A percentile compares a stretch with the other conserved stretches of the same genome.
Conservation (phyloP, 2,113 vertebrate species). For the Butorides virescens region DNA sequence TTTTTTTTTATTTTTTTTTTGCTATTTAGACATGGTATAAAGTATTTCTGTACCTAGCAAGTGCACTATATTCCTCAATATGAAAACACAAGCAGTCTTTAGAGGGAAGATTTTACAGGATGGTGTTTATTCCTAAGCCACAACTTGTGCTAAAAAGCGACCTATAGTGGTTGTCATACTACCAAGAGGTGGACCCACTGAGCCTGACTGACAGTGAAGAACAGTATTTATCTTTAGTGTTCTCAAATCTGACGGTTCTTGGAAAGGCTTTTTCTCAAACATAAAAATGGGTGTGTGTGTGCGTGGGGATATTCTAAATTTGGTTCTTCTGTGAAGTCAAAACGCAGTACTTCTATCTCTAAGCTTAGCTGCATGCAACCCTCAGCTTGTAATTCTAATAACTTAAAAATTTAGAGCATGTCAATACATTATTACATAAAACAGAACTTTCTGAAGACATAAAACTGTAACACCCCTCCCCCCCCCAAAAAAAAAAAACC, state of each 20-base stretch:
- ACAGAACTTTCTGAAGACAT: neutral
- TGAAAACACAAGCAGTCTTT: neutral
- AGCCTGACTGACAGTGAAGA: constrained; percentile 21
- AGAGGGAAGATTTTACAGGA: neutral
- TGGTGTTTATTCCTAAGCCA: neutral
- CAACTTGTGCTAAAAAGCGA: neutral
- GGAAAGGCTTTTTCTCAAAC: neutral
- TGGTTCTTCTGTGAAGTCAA: neutral
- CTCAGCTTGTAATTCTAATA: neutral
- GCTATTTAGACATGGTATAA: fast-evolving
- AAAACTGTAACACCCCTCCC: neutral
- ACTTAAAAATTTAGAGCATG: neutral
- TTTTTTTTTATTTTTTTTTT: neutral
- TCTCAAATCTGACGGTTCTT: neutral
- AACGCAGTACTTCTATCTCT: neutral
- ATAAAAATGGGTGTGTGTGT: neutral
- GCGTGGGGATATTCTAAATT: neutral
- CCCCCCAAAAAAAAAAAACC: neutral
- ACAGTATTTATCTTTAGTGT: neutral
- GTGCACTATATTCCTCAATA: neutral
- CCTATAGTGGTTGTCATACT: constrained; percentile 10
- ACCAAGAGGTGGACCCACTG: constrained; percentile 70
- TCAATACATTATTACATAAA: neutral
- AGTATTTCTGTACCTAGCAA: neutral
- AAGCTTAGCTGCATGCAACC: neutral